These are phyloP conservation scores for Poecilia picta DNA, from an alignment of 2,797 vertebrate species.

Conservation along the genomic window DNA sequence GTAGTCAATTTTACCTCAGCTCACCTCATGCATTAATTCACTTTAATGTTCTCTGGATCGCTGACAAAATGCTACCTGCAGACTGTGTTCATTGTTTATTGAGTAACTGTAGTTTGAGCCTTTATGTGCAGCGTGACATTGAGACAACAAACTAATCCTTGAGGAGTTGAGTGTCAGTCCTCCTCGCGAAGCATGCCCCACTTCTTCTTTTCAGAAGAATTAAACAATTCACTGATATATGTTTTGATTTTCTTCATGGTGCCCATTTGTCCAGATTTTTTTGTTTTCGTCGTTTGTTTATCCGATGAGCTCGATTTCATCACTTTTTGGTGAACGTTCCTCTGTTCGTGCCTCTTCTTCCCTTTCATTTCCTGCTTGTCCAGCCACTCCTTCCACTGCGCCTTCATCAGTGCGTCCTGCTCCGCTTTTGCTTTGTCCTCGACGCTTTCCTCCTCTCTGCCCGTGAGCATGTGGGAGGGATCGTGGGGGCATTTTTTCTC, in stretches of 20 bases:
- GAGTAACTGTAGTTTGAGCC: neutral
- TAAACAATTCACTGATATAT: conserved; percentile 3
- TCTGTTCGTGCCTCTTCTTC: neutral
- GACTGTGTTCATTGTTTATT: conserved; percentile 2
- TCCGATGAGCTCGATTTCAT: neutral
- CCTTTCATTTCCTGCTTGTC: conserved; percentile 24
- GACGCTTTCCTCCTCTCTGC: neutral
- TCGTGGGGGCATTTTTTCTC: neutral
- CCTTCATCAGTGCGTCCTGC: neutral
- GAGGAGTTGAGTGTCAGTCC: conserved; percentile 2
- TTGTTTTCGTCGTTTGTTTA: neutral
- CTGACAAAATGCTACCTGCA: neutral
- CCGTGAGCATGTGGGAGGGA: neutral
- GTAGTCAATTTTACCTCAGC: neutral
- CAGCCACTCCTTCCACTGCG: conserved; percentile 32
- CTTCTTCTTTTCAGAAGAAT: neutral
- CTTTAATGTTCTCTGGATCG: conserved; percentile 13
- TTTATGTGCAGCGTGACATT: neutral
- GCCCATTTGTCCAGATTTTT: neutral
- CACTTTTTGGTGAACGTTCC: neutral
- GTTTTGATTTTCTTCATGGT: neutral
- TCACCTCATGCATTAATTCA: conserved; percentile 21
- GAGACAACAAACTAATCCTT: neutral
- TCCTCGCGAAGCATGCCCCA: conserved; percentile 37
- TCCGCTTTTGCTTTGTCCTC: neutral